Evolutionary conservation across 2,113 vertebrate genomes (phyloP).

Genomic region (Strix uralensis): DNA sequence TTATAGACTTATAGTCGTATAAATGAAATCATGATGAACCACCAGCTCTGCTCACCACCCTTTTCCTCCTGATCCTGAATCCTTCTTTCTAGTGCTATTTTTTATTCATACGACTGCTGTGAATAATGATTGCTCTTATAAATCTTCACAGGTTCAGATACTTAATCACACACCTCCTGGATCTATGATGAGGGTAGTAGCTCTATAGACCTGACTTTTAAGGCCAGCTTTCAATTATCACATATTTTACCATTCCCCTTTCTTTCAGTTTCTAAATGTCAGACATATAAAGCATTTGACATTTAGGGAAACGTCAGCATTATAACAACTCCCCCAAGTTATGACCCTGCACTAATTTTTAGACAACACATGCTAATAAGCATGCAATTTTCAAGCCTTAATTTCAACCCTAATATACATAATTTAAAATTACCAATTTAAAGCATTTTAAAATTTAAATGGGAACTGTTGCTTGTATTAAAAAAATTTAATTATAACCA

Average conservation of each 20-base stretch:
- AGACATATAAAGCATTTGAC: constrained; percentile 19
- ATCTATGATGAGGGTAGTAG: not conserved
- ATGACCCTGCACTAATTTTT: not conserved
- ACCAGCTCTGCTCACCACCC: not conserved
- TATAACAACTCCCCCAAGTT: not conserved
- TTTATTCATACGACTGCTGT: not conserved
- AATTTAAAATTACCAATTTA: not conserved
- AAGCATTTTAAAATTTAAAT: constrained; percentile 26
- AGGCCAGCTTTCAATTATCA: constrained; percentile 33
- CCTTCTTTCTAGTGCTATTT: not conserved
- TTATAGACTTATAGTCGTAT: not conserved
- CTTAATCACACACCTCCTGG: constrained; percentile 10
- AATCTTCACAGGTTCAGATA: constrained; percentile 15
- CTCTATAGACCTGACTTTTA: not conserved
- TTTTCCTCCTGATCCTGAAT: not conserved
- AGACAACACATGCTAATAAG: not conserved
- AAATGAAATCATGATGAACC: not conserved
- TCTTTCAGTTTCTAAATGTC: constrained; percentile 12
- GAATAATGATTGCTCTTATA: not conserved
- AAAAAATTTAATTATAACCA: not conserved
- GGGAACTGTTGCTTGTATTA: not conserved
- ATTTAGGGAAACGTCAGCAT: constrained; percentile 2
- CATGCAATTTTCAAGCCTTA: not conserved
- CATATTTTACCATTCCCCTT: too few relatives aligned
- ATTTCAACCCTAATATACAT: not conserved